phyloP scores from a whole-genome alignment of 2,888 invertebrate species.

The Drosophila stalkeri region DNA sequence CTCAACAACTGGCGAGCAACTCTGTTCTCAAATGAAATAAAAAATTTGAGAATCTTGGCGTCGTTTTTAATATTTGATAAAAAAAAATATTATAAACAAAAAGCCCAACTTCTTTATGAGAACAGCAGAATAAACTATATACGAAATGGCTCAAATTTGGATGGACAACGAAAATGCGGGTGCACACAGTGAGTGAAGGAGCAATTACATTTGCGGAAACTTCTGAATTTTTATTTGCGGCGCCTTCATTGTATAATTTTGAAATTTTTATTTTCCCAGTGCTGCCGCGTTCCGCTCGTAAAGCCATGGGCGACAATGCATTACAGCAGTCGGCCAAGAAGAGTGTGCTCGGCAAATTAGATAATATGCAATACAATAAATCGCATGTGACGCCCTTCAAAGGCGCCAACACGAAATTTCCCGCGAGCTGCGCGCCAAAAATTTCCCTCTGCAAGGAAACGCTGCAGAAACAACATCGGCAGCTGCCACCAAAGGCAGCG shows the following conservation, averaged over 20 bases:
- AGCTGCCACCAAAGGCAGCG: neutral
- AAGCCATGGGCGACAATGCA: conserved; percentile 14
- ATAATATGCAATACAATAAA: conserved; percentile 38
- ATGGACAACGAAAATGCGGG: conserved; percentile 45
- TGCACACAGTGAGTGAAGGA: conserved; percentile 27
- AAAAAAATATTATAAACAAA: neutral
- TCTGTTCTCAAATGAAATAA: neutral
- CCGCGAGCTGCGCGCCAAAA: conserved; percentile 45
- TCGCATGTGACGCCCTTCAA: conserved; percentile 26
- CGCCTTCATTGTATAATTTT: neutral
- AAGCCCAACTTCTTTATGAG: neutral
- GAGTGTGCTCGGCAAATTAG: conserved; percentile 37
- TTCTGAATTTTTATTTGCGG: neutral
- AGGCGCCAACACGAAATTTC: conserved; percentile 17
- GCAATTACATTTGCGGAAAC: neutral
- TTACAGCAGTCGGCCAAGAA: conserved; percentile 23
- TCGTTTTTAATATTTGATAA: neutral
- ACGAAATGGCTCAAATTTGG: conserved; percentile 47
- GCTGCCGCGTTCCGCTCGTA: conserved; percentile 31
- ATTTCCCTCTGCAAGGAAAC: conserved; percentile 50
- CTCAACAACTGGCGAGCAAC: conserved; percentile 16
- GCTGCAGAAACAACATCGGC: conserved; percentile 36
- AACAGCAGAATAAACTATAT: neutral
- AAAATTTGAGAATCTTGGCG: conserved; percentile 17
- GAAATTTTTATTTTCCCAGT: conserved; percentile 12